phyloP scores from a whole-genome alignment of 1,140 invertebrate species.

The Proctacanthus coquilletti region DNA sequence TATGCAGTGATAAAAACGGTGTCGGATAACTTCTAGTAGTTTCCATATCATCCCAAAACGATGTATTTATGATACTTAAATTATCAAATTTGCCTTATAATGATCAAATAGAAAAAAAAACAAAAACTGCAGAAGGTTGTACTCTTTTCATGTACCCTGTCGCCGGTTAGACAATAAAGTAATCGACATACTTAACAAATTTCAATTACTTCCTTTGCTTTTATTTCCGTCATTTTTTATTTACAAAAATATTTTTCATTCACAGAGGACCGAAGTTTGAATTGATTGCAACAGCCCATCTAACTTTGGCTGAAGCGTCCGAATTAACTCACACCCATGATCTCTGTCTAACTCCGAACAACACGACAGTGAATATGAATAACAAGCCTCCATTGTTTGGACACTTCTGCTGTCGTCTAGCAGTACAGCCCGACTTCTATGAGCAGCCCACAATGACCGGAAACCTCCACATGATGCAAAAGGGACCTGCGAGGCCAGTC shows the following conservation, averaged over 20 bases:
- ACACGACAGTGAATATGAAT: conserved; percentile 13
- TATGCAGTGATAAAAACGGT: too few species aligned
- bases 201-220: too few species aligned
- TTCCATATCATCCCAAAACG: too few species aligned
- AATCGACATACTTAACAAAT: too few species aligned
- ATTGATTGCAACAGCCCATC: conserved; percentile 44
- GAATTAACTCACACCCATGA: conserved; percentile 39
- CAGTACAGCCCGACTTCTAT: conserved; percentile 47
- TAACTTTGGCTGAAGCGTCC: conserved; percentile 43
- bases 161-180: too few species aligned
- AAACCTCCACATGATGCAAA: conserved; percentile 34
- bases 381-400: conserved; percentile 52
- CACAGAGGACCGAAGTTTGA: conserved; percentile 57
- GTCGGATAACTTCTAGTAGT: too few species aligned
- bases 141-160: too few species aligned
- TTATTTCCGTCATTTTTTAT: too few species aligned
- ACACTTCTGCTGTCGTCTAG: conserved; percentile 56
- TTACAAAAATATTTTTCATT: conserved; percentile 5
- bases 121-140: too few species aligned
- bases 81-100: too few species aligned
- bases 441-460: conserved; percentile 38
- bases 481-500: conserved; percentile 1
- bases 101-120: too few species aligned
- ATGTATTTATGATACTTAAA: too few species aligned
- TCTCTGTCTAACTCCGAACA: conserved; percentile 12